Base-by-base conservation (phyloP, 2,888 invertebrate species). In the Pterobdella sp. region DNA sequence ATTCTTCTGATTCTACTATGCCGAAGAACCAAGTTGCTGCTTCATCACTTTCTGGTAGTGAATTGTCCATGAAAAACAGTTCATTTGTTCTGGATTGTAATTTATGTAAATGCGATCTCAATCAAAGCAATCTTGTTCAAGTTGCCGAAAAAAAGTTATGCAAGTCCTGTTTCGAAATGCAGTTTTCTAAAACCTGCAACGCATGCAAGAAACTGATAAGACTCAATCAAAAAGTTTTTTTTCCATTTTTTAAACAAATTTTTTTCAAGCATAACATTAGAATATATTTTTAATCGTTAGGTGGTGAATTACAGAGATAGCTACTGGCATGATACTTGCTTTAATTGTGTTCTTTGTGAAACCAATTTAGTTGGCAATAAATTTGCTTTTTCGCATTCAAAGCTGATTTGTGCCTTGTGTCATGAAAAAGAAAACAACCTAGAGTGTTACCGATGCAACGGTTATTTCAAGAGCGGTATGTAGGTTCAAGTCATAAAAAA, bases 311-410 rank as follows among this genome's bases (percentile, higher is more conserved):
- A 56, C 36, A 71, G 70, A 32, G 70, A 64, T 2, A 35, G 32
- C 3, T 42, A 74, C 31, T 74, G 74, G 74, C 74, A 74, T 52
- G 74, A 74, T 29, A 56, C 18, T 1, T 74, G 74, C 14, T 74
- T 74, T 67, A 56, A 69, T 31, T 74, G 74, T 65, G 42, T 42
- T 10, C 26, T 66, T 31, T 74, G 74, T 65, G 52, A 35, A 22
- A 7, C 29, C 18, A 65, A 60, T 49, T 63, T 74, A n/a, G 71
- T 74, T 29, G 66, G 52, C 49, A 69, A 52, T 36, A 60, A 36
- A 2, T 74, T 74, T n/a, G 74, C 71, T 1, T 66, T 74, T 37
- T 37, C 60, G 22, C 60, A 74, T n/a, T 42, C 37, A 2, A 42
- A 71, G 42, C 64, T 74, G 52, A 69, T 42, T 34, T 74, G 74